These are phyloP conservation scores for Oligia latruncula DNA, from an alignment of 2,888 invertebrate genomes.

Conservation along the genomic window DNA sequence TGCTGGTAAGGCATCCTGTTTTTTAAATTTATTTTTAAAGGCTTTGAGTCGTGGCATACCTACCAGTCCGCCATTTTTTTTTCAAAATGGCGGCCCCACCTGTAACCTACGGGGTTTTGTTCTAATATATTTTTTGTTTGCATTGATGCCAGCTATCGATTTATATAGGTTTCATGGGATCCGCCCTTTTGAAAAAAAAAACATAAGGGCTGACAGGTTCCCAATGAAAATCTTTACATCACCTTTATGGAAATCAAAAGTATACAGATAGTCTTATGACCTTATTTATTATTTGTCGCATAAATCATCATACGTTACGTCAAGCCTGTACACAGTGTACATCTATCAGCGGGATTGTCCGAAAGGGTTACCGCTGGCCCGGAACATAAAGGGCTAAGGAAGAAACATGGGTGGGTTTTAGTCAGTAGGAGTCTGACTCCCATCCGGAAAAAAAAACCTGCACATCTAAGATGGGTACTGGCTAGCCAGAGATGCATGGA, in stretches of 20 bases:
- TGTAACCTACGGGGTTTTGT: background rate
- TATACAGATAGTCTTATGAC: background rate
- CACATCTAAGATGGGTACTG: background rate
- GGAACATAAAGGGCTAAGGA: too few relatives aligned
- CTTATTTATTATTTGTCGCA: background rate
- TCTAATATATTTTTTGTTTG: background rate
- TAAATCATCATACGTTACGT: too few relatives aligned
- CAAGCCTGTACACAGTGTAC: too few relatives aligned
- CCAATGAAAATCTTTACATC: too few relatives aligned
- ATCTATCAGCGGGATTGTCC: too few relatives aligned
- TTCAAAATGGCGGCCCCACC: background rate
- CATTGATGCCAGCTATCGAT: background rate
- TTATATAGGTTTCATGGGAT: background rate
- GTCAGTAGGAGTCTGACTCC: too few relatives aligned
- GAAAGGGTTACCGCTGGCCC: too few relatives aligned
- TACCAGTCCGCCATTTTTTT: background rate
- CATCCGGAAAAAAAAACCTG: too few relatives aligned
- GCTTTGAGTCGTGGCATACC: background rate
- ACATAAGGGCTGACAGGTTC: background rate
- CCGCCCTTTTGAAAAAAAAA: background rate
- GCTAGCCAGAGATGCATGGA: background rate
- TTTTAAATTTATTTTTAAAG: background rate
- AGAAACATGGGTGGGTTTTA: too few relatives aligned
- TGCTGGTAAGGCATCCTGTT: background rate
- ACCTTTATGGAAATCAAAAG: conserved; percentile 3